Evolutionary conservation across 1,140 invertebrate species (phyloP), one percentile per base, ranked within the genome.

Genomic region (Bombus huntii): DNA sequence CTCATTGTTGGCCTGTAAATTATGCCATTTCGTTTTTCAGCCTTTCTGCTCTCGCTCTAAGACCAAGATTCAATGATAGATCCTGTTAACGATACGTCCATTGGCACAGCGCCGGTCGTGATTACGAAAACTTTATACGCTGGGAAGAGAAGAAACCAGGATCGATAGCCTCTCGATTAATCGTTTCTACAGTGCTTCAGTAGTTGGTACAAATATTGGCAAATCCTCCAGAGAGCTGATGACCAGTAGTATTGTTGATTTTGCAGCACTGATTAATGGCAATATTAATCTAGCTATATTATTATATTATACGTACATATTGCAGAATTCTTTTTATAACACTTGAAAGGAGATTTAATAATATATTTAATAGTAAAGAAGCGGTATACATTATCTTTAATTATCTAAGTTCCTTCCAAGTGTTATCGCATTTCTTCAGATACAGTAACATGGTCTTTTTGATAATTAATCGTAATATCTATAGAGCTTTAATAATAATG

Each of bases 1-100:
- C 70, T 80, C 78, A 89, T 88, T 89, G 87, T 89, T 84, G 47
- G 57, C 42, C 37, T 53, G 88, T 88, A 82, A 89, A 89, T 85
- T 84, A 72, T 71, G 66, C 65, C 57, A 80, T 68, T 66, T 70
- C 70, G 62, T 73, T 77, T 62, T 59, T 47, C 53, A 84, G 66
- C 37, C 75, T 84, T 44, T 73, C 42, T 53, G 73, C 37, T 62
- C 65, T 79, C 75, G 39, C 74, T 71, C 47, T 9, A 18, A 62
- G 28, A 39, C 37, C 53, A 53, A 53, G 47, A 62, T 73, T 80
- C 73, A 47, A 71, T n/a, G 75, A 80, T 84, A 79, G 82, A 84
- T 84, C 73, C 81, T 53, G 37, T 76, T 77, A 83, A 80, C 76
- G 76, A 80, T 80, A 72, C n/a, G 31, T 72, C 42, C 66, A 59